phyloP scores from a whole-genome alignment of 2,113 vertebrate genomes.

The Etheostoma cragini region DNA sequence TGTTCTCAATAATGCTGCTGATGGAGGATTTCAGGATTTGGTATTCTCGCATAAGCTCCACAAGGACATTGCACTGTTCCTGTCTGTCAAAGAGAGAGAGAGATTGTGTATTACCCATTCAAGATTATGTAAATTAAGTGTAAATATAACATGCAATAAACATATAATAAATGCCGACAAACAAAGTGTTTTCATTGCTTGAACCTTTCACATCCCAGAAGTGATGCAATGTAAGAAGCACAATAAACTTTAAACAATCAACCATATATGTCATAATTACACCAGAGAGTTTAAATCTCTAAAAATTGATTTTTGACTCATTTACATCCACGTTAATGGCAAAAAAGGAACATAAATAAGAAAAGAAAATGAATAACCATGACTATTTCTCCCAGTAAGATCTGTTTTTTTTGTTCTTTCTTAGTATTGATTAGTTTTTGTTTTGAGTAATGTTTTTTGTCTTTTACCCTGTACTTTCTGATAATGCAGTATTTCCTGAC shows the following conservation, averaged over 20 bases:
- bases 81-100: constrained; percentile 81
- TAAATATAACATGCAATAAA: background rate
- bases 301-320: background rate
- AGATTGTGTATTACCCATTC: background rate
- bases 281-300: background rate
- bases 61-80: constrained; percentile 89
- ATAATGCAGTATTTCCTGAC: background rate
- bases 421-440: background rate
- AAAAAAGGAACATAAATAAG: background rate
- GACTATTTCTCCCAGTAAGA: background rate
- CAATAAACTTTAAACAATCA: background rate
- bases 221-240: background rate
- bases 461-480: background rate
- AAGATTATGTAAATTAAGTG: background rate
- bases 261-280: background rate
- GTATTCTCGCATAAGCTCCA: constrained; percentile 91
- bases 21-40: constrained; percentile 88
- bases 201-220: background rate
- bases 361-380: background rate
- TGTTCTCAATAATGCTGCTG: constrained; percentile 85
- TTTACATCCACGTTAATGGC: background rate
- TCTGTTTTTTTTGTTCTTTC: background rate
- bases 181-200: no score
- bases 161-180: background rate
- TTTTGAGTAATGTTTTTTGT: background rate